phyloP scores from a whole-genome alignment of 2,888 invertebrate genomes.

The Pogonocherus hispidulus region DNA sequence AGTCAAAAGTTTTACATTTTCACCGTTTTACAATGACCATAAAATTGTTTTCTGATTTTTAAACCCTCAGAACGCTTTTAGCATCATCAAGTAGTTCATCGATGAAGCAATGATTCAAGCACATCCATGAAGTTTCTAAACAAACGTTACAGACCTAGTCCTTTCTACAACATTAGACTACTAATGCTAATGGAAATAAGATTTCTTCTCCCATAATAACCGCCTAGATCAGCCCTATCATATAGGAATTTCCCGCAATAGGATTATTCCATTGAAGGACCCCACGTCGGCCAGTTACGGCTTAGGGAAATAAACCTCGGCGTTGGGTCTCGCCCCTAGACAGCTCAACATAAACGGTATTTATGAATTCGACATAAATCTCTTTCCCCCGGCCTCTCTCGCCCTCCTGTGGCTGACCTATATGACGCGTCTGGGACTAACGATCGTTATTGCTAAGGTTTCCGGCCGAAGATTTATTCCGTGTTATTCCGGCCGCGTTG shows the following conservation, averaged over 20 bases:
- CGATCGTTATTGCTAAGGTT: constrained; percentile 56
- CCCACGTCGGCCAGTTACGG: neutral
- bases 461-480: constrained; percentile 62
- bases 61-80: too few species aligned
- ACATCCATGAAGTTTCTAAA: too few species aligned
- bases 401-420: constrained; percentile 29
- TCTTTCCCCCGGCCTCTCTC: neutral
- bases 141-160: too few species aligned
- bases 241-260: neutral
- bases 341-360: constrained; percentile 15
- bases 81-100: too few species aligned
- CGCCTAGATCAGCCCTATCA: neutral
- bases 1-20: too few species aligned
- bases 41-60: too few species aligned
- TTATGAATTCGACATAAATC: constrained; percentile 30
- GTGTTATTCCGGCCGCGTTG: constrained; percentile 60
- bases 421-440: constrained; percentile 36
- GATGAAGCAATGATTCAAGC: too few species aligned
- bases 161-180: too few species aligned
- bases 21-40: too few species aligned
- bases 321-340: neutral
- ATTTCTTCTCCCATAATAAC: too few species aligned
- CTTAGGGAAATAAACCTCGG: constrained; percentile 1
- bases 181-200: too few species aligned
- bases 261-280: neutral